Percentiles rank a stretch among this genome's conserved stretches.
These are phyloP conservation scores for Aldabrachelys gigantea DNA, from an alignment of 2,113 vertebrate genomes.

Conservation along the genomic window DNA sequence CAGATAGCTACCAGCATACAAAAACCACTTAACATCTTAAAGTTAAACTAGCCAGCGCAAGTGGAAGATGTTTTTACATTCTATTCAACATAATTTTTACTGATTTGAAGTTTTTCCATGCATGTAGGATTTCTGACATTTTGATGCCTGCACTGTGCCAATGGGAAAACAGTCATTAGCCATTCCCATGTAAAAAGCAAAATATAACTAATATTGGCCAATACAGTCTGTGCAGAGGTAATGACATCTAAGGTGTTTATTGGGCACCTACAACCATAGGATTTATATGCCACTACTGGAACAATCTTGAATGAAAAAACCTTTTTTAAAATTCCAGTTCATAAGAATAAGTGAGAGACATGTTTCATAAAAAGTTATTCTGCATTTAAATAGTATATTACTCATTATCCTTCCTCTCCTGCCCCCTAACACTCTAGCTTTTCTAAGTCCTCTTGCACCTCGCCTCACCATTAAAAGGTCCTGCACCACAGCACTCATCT, in stretches of 20 bases:
- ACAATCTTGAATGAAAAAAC: neutral
- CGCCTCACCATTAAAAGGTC: neutral
- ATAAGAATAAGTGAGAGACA: neutral
- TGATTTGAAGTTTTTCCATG: neutral
- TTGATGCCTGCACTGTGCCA: neutral
- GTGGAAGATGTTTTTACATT: neutral
- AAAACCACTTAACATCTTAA: constrained; percentile 8
- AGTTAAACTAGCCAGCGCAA: neutral
- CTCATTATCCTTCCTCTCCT: neutral
- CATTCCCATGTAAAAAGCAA: neutral
- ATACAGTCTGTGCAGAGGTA: neutral
- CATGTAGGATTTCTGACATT: rapidly evolving
- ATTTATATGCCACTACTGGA: neutral
- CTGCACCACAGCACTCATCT: neutral
- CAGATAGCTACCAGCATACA: neutral
- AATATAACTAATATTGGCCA: neutral
- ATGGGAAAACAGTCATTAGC: neutral
- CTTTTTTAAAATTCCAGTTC: neutral
- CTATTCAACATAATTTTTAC: neutral
- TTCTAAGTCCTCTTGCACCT: neutral
- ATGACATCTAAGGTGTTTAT: neutral
- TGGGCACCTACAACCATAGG: neutral
- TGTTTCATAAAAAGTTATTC: neutral
- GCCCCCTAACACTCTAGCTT: neutral
- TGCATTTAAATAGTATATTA: neutral